Conservation (phyloP, 2,113 vertebrate genomes). For the Actinemys pallida region DNA sequence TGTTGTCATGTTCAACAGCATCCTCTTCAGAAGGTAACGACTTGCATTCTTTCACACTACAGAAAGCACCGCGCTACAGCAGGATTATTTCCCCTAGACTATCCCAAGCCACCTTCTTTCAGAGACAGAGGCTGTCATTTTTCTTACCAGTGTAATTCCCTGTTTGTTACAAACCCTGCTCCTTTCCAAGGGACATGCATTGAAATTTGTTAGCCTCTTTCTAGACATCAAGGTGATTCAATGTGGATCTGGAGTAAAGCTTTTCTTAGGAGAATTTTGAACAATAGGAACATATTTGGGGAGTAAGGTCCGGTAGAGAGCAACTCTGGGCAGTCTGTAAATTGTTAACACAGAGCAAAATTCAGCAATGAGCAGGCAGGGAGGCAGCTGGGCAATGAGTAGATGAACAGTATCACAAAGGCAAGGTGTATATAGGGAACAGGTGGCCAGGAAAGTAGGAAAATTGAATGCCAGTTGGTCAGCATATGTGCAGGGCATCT, state of each 20-base stretch:
- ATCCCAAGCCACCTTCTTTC: neutral
- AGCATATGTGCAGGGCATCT: neutral
- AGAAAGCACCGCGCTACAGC: neutral
- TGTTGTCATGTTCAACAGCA: neutral
- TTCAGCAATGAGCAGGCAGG: neutral
- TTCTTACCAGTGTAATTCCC: neutral
- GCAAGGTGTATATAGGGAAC: neutral
- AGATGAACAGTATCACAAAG: neutral
- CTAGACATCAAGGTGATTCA: neutral
- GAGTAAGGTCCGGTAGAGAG: neutral
- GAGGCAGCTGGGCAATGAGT: neutral
- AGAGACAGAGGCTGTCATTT: neutral
- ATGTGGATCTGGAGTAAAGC: neutral
- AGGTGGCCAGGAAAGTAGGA: neutral
- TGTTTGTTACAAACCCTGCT: neutral
- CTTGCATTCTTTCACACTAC: neutral
- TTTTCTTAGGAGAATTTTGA: neutral
- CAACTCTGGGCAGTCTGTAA: neutral
- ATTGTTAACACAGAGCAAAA: neutral
- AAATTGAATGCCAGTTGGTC: neutral
- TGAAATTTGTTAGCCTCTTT: rapidly evolving
- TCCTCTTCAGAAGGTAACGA: neutral
- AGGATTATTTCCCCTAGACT: neutral
- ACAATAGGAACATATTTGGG: neutral
- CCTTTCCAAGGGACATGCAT: neutral